Evolutionary conservation across 2,888 invertebrate species (phyloP).

Genomic region (Matsumyia berberina): DNA sequence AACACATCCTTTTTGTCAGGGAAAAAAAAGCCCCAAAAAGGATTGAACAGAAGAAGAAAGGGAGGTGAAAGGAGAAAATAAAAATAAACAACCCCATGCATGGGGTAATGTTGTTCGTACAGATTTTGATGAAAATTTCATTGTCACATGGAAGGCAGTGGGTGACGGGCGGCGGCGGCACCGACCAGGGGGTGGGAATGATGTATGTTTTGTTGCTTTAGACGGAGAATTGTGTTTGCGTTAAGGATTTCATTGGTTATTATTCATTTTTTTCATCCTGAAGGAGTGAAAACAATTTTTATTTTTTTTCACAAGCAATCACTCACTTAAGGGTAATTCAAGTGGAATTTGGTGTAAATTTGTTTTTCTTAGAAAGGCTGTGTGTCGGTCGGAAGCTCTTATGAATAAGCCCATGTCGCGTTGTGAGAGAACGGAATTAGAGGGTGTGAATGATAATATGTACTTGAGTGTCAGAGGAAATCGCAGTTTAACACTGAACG

Average conservation of each 20-base stretch:
- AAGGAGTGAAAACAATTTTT: slow-evolving; percentile 57
- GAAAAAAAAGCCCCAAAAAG: slow-evolving; percentile 25
- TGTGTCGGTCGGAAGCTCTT: slow-evolving; percentile 4
- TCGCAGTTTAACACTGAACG: too few relatives aligned
- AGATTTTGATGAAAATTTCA: slow-evolving; percentile 74
- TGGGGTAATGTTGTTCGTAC: slow-evolving; percentile 66
- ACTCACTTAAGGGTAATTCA: slow-evolving; percentile 74
- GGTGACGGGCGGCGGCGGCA: not conserved
- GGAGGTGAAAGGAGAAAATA: not conserved
- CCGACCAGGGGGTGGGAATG: slow-evolving; percentile 33
- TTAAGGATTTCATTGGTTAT: slow-evolving; percentile 76
- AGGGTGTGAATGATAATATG: not conserved
- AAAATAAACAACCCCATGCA: slow-evolving; percentile 61
- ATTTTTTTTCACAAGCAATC: slow-evolving; percentile 59
- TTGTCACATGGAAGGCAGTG: slow-evolving; percentile 65
- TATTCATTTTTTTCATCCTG: slow-evolving; percentile 56
- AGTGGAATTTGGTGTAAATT: slow-evolving; percentile 74
- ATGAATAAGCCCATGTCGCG: slow-evolving; percentile 15
- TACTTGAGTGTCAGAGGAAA: not conserved
- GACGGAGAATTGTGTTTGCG: slow-evolving; percentile 73
- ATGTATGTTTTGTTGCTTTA: slow-evolving; percentile 69
- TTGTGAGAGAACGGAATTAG: not conserved
- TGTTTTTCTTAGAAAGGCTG: slow-evolving; percentile 55
- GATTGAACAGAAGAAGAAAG: slow-evolving; percentile 26
- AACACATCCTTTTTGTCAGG: slow-evolving; percentile 14